These are phyloP conservation scores for Rutilus rutilus DNA, from an alignment of 2,113 vertebrate genomes.

Conservation along the genomic window DNA sequence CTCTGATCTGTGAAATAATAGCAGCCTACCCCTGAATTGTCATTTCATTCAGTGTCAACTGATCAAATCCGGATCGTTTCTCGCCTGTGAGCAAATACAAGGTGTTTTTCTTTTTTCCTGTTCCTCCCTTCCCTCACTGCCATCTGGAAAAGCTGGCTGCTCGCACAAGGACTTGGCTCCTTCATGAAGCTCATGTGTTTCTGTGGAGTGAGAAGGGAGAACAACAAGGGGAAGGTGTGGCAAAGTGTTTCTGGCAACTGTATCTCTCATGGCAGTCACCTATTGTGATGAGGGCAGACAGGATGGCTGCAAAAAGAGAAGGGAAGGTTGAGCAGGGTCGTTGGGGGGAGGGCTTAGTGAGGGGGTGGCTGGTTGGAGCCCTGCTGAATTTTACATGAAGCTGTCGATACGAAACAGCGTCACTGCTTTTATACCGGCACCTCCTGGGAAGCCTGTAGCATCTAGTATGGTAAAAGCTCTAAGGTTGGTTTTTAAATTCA, in stretches of 20 bases:
- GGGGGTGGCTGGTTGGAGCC: conserved; percentile 35
- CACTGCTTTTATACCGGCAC: not conserved
- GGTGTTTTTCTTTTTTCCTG: not conserved
- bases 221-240: conserved; percentile 25
- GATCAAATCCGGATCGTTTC: conserved; percentile 58
- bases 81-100: conserved; percentile 56
- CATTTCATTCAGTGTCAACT: conserved; percentile 65
- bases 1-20: conserved; percentile 72
- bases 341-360: conserved; percentile 10
- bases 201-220: conserved; percentile 23
- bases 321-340: conserved; percentile 56
- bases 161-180: conserved; percentile 22
- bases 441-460: conserved; percentile 29
- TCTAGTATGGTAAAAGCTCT: conserved; percentile 50
- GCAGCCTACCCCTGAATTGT: conserved; percentile 64
- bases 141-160: conserved; percentile 53
- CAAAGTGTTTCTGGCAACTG: conserved; percentile 58
- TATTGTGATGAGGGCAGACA: conserved; percentile 68
- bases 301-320: conserved; percentile 55
- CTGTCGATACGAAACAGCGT: conserved; percentile 54
- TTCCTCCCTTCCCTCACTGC: conserved; percentile 3
- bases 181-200: conserved; percentile 24
- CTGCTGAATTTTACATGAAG: conserved; percentile 74
- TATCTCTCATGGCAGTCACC: conserved; percentile 55
- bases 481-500: not conserved